These are phyloP conservation scores for Ceratina japonica DNA, from an alignment of 1,140 invertebrate genomes.

Conservation along the genomic window DNA sequence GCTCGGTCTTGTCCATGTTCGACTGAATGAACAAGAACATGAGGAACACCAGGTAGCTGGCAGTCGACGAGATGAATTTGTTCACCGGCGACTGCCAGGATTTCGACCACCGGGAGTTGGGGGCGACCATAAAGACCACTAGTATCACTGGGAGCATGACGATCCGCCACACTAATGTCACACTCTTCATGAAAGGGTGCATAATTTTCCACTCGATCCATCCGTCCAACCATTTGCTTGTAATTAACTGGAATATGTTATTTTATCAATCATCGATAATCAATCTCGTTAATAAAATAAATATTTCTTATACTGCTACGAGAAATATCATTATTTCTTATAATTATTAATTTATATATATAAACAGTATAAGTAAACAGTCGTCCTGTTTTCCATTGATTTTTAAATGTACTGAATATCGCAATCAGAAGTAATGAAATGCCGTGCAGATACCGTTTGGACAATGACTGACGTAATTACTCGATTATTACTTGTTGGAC, in stretches of 20 bases:
- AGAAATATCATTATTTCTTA: no score
- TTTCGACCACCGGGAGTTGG: slow-evolving; percentile 73
- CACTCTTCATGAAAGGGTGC: slow-evolving; percentile 65
- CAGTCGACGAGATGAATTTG: slow-evolving; percentile 81
- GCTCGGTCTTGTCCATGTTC: slow-evolving; percentile 79
- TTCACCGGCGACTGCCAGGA: slow-evolving; percentile 80
- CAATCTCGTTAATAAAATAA: no score
- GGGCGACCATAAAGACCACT: slow-evolving; percentile 74
- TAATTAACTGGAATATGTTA: slow-evolving; percentile 34
- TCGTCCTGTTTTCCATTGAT: no score
- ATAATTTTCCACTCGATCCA: slow-evolving; percentile 81
- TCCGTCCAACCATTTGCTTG: slow-evolving; percentile 80
- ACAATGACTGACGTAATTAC: no score
- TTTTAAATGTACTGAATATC: no score
- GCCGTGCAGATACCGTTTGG: no score
- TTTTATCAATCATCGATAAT: no score
- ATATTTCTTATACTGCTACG: no score
- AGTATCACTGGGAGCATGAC: slow-evolving; percentile 77
- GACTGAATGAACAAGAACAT: slow-evolving; percentile 81
- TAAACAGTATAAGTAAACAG: no score
- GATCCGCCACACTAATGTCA: slow-evolving; percentile 74
- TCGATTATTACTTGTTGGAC: slow-evolving; percentile 82
- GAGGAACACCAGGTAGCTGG: slow-evolving; percentile 83
- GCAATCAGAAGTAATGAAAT: no score
- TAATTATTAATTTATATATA: no score